Evolutionary conservation across 1,140 invertebrate species (phyloP), one percentile per base, ranked within the genome.

Genomic region (Caerostris extrusa): DNA sequence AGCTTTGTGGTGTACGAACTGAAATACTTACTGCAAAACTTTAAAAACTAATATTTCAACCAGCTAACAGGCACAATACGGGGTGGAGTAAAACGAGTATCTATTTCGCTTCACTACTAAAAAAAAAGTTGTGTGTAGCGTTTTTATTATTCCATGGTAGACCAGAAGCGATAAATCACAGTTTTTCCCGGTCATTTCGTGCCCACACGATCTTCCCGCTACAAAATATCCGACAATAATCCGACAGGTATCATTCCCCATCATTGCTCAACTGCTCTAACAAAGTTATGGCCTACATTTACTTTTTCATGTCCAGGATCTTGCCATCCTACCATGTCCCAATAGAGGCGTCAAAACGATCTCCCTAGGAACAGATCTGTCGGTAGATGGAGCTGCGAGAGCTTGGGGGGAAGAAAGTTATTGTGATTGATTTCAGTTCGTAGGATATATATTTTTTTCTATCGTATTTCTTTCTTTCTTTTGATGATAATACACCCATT

Each of bases 181-280:
- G 69, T 71, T 71, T 71, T 71, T 19, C 69, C 19, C n/a, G 19
- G n/a, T 34, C n/a, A 34, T 71, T 71, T 19, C 7, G 7, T 34
- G 19, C 19, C 34, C 7, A 8, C n/a, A 71, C 69, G 8, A 50
- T 71, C 69, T 19, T 10, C 8, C 69, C 19, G 34, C 69, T 53
- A 17, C 81, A 56, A 87, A 87, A 87, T 61, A 87, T 87, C 85
- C 12, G 81, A 87, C 85, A 87, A 87, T 87, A 87, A 61, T 56
- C 85, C 58, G 85, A 87, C 85, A 87, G 85, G 85, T 87, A 87
- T 87, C 85, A 87, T 87, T 61, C 85, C 69, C 58, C 7, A 87
- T 87, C 85, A 87, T 87, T 61, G 56, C 85, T 87, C 85, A 61
- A 87, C 56, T 87, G 7, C 58, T 56, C 85, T 87, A 64, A 64